Evolutionary conservation across 2,888 invertebrate species (phyloP).

Genomic region (Rhopalosiphum nymphaeae): DNA sequence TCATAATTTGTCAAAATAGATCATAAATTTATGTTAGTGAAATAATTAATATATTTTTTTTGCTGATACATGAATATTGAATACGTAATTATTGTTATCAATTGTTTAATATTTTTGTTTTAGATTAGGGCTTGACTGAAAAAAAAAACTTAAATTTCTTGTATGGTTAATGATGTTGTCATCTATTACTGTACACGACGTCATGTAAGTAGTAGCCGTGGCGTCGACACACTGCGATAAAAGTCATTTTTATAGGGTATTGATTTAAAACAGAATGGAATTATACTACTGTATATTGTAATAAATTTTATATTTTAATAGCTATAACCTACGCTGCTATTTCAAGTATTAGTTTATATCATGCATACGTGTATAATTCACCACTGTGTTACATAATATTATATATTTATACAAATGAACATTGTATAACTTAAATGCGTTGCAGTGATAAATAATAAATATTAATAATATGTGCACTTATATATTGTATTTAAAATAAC

Average conservation of each 20-base stretch:
- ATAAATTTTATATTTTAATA: background rate
- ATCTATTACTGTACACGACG: background rate
- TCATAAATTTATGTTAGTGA: background rate
- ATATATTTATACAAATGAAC: background rate
- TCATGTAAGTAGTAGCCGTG: background rate
- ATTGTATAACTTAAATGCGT: background rate
- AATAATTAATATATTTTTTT: background rate
- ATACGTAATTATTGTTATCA: background rate
- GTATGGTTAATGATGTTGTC: background rate
- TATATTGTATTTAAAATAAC: background rate
- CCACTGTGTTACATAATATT: background rate
- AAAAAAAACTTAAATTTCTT: background rate
- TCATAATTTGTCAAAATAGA: background rate
- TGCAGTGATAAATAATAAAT: background rate
- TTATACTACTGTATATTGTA: background rate
- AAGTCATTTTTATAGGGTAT: background rate
- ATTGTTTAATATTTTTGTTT: background rate
- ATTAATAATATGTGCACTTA: too few relatives aligned
- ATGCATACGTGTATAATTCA: background rate
- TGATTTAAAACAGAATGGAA: background rate
- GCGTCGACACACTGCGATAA: background rate
- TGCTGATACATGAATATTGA: background rate
- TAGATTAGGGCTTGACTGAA: background rate
- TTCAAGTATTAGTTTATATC: background rate
- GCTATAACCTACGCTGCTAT: background rate